Evolutionary conservation across 2,113 vertebrate genomes (phyloP).

Genomic region (Corynorhinus townsendii): DNA sequence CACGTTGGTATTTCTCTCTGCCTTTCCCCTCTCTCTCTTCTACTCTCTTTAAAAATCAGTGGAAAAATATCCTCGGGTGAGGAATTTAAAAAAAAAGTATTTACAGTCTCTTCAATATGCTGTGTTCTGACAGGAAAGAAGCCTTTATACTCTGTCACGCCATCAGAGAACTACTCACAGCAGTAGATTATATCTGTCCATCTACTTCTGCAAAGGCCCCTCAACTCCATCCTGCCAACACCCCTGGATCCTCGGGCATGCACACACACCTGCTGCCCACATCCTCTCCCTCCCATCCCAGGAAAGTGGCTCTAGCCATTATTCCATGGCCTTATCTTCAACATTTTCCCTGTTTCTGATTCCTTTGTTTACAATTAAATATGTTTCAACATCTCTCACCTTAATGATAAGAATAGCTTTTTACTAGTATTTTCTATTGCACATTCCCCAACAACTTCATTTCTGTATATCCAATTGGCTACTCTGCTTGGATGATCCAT

Average conservation of each 20-base stretch:
- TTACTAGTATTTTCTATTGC: background rate
- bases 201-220: background rate
- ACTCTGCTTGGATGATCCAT: background rate
- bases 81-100: background rate
- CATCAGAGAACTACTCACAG: background rate
- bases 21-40: no score
- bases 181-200: no score
- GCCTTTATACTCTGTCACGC: background rate
- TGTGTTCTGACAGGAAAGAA: background rate
- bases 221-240: no score
- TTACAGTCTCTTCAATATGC: background rate
- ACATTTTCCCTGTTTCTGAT: background rate
- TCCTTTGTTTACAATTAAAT: background rate
- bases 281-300: background rate
- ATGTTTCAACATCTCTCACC: background rate
- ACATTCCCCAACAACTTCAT: background rate
- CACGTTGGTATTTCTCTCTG: no score
- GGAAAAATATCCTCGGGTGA: no score
- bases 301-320: background rate
- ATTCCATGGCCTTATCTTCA: background rate
- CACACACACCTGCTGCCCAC: background rate
- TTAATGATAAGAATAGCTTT: background rate
- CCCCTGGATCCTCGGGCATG: background rate
- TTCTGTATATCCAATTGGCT: background rate
- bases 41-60: no score